Conservation (phyloP, 2,113 vertebrate species). For the Psittacara wagleri region DNA sequence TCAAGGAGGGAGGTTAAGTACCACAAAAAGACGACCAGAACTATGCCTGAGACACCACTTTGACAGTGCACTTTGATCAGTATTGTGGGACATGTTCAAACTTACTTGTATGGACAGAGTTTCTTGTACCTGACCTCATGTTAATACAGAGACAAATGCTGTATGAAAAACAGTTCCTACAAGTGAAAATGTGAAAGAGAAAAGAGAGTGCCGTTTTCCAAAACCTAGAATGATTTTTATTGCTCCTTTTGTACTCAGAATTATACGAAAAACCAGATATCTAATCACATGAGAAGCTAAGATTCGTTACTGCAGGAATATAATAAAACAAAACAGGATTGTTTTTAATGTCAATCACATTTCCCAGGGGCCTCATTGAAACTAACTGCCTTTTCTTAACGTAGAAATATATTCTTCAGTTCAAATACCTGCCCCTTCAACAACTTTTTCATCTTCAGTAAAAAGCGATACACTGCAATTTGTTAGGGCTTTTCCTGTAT, state of each 20-base stretch:
- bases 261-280: neutral
- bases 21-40: neutral
- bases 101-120: neutral
- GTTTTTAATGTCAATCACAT: constrained; percentile 7
- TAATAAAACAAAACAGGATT: constrained; percentile 15
- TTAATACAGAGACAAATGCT: neutral
- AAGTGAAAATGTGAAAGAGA: neutral
- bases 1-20: neutral
- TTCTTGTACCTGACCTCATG: neutral
- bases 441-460: neutral
- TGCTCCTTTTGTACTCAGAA: neutral
- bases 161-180: neutral
- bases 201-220: neutral
- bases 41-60: neutral
- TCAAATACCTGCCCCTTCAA: neutral
- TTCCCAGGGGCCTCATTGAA: constrained; percentile 10
- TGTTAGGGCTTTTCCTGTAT: neutral
- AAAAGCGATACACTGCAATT: neutral
- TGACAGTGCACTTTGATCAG: accelerated
- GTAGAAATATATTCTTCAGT: neutral
- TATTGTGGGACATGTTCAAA: neutral
- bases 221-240: neutral
- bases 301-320: neutral
- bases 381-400: constrained; percentile 13
- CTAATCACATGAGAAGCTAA: neutral